phyloP scores from a whole-genome alignment of 2,797 vertebrate genomes.

The Gambelia wislizenii region DNA sequence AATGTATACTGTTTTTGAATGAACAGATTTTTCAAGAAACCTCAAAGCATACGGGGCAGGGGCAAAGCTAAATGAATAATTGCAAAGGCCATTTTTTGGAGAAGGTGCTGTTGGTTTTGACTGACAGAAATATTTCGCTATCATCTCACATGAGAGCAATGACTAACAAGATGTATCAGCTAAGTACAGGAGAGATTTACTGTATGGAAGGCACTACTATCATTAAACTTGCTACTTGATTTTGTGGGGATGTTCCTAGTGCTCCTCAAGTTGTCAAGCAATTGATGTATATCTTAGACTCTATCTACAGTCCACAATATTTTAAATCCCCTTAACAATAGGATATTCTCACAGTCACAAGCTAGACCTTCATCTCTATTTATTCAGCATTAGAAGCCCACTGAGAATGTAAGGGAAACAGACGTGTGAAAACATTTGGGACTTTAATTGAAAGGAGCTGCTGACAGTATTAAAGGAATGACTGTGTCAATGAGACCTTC shows the following conservation, averaged over 20 bases:
- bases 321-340: not conserved
- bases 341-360: not conserved
- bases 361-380: not conserved
- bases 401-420: not conserved
- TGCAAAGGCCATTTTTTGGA: not conserved
- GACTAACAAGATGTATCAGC: not conserved
- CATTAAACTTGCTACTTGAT: not conserved
- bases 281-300: not conserved
- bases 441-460: not conserved
- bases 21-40: not conserved
- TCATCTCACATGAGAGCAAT: not conserved
- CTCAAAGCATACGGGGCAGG: not conserved
- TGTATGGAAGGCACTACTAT: not conserved
- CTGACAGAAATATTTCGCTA: not conserved
- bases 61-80: not conserved
- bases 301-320: not conserved
- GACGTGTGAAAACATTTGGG: not conserved
- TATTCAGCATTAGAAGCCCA: not conserved
- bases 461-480: conserved; percentile 6
- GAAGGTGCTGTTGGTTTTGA: no score
- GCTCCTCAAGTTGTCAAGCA: not conserved
- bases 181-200: not conserved
- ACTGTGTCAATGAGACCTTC: not conserved
- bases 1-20: not conserved
- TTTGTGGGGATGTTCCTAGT: not conserved